Evolutionary conservation across 2,797 vertebrate species (phyloP).

Genomic region (Acridotheres tristis): DNA sequence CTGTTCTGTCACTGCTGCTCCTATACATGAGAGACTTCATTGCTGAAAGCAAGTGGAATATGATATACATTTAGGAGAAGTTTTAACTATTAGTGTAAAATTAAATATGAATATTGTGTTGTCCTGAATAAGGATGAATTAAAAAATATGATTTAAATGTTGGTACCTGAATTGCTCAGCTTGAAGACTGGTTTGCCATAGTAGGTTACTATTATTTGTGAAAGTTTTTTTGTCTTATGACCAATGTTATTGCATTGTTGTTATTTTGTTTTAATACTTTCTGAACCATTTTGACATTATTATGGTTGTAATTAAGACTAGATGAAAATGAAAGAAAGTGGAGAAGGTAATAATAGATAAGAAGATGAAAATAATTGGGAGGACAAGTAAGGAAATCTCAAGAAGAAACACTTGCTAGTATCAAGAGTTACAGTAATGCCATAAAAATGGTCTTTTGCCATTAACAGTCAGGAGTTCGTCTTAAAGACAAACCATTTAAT

Average conservation of each 20-base stretch:
- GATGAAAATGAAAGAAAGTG: conserved; percentile 55
- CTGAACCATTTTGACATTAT: conserved; percentile 27
- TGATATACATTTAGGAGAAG: background rate
- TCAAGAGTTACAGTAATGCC: conserved; percentile 84
- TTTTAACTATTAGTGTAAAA: background rate
- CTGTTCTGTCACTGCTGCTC: background rate
- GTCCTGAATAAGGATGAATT: background rate
- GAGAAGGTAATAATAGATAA: conserved; percentile 50
- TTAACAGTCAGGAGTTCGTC: background rate
- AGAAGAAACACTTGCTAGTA: conserved; percentile 74
- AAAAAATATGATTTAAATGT: background rate
- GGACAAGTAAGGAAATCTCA: conserved; percentile 63
- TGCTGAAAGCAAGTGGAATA: background rate
- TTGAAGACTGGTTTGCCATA: background rate
- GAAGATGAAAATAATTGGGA: conserved; percentile 77
- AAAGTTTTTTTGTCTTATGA: background rate
- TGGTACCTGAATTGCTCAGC: background rate
- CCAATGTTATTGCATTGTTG: background rate
- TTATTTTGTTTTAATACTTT: background rate
- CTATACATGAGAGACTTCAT: background rate
- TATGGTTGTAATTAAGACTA: conserved; percentile 50
- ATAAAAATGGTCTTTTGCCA: background rate
- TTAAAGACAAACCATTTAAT: background rate
- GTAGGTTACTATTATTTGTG: background rate
- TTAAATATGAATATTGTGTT: background rate